Percentiles rank a stretch among this genome's conserved stretches.
Conservation (phyloP, 2,888 invertebrate genomes). For the Eubasilissa splendida region DNA sequence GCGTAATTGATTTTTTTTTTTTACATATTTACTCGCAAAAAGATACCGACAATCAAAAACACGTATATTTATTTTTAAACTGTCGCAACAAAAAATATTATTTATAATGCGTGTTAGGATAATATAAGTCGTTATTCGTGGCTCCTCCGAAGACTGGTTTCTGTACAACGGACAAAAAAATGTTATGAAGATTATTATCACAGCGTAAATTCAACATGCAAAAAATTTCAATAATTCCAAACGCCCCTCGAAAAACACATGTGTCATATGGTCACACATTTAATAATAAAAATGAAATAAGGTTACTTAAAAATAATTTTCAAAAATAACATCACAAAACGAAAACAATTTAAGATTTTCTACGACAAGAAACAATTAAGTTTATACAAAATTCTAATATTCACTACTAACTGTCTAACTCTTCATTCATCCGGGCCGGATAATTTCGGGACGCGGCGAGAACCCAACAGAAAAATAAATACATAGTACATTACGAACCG, state of each 20-base stretch:
- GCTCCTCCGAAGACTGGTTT: not conserved
- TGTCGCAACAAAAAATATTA: constrained; percentile 3
- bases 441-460: no score
- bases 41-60: no score
- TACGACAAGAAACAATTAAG: constrained; percentile 11
- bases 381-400: constrained; percentile 19
- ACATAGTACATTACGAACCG: no score
- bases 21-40: no score
- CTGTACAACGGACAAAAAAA: constrained; percentile 16
- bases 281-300: constrained; percentile 2
- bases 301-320: not conserved
- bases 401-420: not conserved
- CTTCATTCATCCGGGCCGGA: no score
- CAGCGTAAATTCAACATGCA: no score
- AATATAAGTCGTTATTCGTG: constrained; percentile 7
- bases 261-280: no score
- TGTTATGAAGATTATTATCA: not conserved
- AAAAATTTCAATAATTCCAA: no score
- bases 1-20: no score
- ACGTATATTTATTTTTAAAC: not conserved
- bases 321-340: constrained; percentile 16
- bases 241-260: no score
- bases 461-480: no score
- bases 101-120: constrained; percentile 18
- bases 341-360: constrained; percentile 19